A percentile compares a stretch with the other conserved stretches of the same genome.
These are phyloP conservation scores for Plebejus melissa DNA, from an alignment of 2,888 invertebrate genomes.

Conservation along the genomic window DNA sequence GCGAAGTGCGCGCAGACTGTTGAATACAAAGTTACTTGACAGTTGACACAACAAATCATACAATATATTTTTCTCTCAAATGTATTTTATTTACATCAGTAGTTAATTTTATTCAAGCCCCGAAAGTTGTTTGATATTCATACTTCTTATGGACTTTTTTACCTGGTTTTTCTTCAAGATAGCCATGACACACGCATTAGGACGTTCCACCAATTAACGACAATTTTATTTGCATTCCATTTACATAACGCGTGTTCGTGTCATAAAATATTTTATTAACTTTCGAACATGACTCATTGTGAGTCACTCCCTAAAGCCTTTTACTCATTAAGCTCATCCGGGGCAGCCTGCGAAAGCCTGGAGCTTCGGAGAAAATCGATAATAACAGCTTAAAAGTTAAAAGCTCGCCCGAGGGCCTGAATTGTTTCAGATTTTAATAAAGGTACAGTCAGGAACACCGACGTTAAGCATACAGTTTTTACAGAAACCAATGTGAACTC, in stretches of 20 bases:
- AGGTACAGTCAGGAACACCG: background rate
- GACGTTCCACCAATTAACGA: background rate
- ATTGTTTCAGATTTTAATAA: background rate
- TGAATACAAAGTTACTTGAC: no score
- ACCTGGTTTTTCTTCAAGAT: background rate
- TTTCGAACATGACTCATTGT: constrained; percentile 5
- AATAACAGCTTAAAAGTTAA: constrained; percentile 10
- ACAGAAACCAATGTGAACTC: no score
- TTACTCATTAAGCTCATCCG: background rate
- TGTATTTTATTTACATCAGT: no score
- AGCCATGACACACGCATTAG: background rate
- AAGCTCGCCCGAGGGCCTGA: background rate
- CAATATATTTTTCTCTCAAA: no score
- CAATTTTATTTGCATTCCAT: constrained; percentile 6
- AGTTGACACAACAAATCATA: no score
- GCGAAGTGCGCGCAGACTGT: no score
- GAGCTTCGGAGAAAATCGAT: background rate
- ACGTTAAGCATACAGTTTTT: no score
- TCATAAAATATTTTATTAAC: constrained; percentile 1
- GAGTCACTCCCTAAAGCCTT: background rate
- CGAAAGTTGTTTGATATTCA: background rate
- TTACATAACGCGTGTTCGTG: background rate
- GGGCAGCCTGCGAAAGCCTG: background rate
- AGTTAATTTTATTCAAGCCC: no score
- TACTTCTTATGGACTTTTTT: background rate